A percentile compares a stretch with the other conserved stretches of the same genome.
phyloP scores from a whole-genome alignment of 2,113 vertebrate species.

The Sinosuthora webbiana region DNA sequence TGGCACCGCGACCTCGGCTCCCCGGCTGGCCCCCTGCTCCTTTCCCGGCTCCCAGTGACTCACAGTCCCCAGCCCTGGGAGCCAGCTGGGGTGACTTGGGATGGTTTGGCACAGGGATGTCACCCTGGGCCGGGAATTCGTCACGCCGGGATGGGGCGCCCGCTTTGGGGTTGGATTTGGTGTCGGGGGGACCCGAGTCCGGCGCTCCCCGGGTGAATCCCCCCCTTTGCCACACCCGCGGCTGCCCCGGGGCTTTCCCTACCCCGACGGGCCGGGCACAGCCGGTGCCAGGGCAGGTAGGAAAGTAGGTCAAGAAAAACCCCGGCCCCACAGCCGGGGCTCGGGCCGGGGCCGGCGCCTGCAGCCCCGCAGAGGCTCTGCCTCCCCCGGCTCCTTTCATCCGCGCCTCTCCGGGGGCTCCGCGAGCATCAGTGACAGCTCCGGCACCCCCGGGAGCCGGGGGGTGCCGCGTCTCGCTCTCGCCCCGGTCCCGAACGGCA shows the following conservation, averaged over 20 bases:
- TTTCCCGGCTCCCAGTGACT: background rate
- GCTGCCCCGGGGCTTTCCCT: background rate
- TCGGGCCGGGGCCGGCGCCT: background rate
- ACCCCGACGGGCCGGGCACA: background rate
- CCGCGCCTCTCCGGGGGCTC: background rate
- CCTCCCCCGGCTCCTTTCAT: slow-evolving; percentile 16
- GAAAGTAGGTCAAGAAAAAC: slow-evolving; percentile 60
- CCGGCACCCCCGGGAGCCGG: background rate
- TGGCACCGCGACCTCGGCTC: background rate
- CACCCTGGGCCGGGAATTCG: accelerated
- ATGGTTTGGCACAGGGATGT: background rate
- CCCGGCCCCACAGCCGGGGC: background rate
- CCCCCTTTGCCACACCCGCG: accelerated
- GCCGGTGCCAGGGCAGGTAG: background rate
- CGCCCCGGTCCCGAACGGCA: background rate
- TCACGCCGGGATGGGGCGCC: accelerated
- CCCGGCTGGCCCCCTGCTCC: background rate
- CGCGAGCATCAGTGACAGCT: background rate
- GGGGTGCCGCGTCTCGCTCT: background rate
- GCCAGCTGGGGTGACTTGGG: background rate
- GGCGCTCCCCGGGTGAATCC: background rate
- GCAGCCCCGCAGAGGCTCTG: background rate
- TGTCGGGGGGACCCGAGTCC: accelerated
- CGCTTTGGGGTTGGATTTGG: accelerated
- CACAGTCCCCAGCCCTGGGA: background rate